Conservation (phyloP, 2,113 vertebrate genomes). For the Proterorhinus semilunaris region DNA sequence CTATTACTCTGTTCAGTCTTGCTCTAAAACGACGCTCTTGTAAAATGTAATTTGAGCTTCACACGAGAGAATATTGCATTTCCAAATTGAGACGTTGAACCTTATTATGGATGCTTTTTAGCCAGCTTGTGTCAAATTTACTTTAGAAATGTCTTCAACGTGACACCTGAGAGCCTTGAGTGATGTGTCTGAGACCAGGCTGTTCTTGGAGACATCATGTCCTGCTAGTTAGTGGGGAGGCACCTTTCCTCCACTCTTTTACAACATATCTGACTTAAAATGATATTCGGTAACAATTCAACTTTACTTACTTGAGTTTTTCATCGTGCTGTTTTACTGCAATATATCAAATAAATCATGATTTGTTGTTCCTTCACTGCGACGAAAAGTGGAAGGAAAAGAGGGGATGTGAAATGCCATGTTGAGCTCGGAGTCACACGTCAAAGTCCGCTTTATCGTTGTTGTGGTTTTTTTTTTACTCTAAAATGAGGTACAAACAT, state of each 20-base stretch:
- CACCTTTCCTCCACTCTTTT: conserved; percentile 1
- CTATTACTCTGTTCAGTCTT: conserved; percentile 42
- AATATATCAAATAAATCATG: too few species aligned
- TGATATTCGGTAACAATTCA: too few species aligned
- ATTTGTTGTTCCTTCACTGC: too few species aligned
- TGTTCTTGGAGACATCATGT: background rate
- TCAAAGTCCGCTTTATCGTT: too few species aligned
- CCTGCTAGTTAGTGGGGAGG: background rate
- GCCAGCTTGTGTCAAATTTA: conserved; percentile 22
- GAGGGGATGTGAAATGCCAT: too few species aligned
- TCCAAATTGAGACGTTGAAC: conserved; percentile 22
- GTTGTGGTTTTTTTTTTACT: too few species aligned
- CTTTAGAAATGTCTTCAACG: conserved; percentile 28
- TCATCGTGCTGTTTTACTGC: too few species aligned
- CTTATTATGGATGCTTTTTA: conserved; percentile 10
- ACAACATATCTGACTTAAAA: background rate
- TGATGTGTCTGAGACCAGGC: background rate
- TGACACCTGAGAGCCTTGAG: conserved; percentile 11
- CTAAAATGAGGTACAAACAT: too few species aligned
- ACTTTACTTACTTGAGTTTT: too few species aligned
- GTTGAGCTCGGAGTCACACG: too few species aligned
- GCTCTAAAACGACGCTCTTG: conserved; percentile 16
- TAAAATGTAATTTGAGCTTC: conserved; percentile 40
- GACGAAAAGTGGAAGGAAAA: too few species aligned
- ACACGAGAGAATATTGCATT: conserved; percentile 18